Evolutionary conservation across 2,888 invertebrate genomes (phyloP).

Genomic region (Sepiola atlantica): DNA sequence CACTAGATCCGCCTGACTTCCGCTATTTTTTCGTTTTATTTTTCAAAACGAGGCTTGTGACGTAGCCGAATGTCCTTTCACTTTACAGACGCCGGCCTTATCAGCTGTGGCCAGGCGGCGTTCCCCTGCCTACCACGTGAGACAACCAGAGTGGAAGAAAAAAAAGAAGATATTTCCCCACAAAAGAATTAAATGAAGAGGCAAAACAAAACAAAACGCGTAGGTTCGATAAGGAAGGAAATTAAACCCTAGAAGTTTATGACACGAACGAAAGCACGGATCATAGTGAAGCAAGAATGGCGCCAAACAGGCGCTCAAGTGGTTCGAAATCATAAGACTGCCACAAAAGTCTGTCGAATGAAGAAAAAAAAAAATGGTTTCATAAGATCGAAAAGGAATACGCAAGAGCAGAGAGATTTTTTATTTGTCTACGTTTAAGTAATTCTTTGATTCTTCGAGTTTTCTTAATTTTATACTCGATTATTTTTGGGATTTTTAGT

Average conservation of each 20-base stretch:
- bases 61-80: not conserved
- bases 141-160: not conserved
- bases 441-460: not conserved
- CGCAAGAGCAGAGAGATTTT: not conserved
- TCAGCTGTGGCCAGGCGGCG: not conserved
- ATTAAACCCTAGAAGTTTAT: not conserved
- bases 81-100: not conserved
- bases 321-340: not conserved
- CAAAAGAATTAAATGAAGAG: not conserved
- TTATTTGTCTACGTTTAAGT: not conserved
- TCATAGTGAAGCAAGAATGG: not conserved
- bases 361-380: not conserved
- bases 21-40: not conserved
- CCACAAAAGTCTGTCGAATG: not conserved
- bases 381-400: not conserved
- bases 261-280: not conserved
- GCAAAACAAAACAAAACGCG: not conserved
- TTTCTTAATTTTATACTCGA: not conserved
- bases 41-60: not conserved
- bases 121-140: not conserved
- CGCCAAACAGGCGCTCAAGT: not conserved
- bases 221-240: not conserved
- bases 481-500: not conserved
- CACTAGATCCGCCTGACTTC: not conserved
- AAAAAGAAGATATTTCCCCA: not conserved